These are phyloP conservation scores for Amphiprion ocellaris DNA, from an alignment of 2,113 vertebrate species.

Conservation along the genomic window DNA sequence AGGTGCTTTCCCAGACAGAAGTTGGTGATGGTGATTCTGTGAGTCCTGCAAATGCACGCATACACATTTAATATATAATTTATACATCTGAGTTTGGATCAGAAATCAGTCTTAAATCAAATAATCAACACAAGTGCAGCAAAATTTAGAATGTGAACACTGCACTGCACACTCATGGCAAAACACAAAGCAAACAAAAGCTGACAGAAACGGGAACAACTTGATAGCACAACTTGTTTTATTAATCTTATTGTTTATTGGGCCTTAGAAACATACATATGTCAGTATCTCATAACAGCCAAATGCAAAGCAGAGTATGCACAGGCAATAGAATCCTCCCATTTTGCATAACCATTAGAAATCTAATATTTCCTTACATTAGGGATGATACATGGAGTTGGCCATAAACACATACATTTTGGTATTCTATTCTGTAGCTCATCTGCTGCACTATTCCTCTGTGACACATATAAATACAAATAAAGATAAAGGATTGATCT, in stretches of 20 bases:
- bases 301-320: constrained; percentile 12
- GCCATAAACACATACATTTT: background rate
- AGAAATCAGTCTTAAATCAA: background rate
- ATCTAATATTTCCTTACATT: background rate
- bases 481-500: too few relatives aligned
- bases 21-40: constrained; percentile 98
- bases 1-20: constrained; percentile 99
- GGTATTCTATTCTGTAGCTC: too few relatives aligned
- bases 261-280: constrained; percentile 13
- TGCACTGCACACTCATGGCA: constrained; percentile 1
- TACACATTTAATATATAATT: constrained; percentile 6
- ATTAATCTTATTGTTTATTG: background rate
- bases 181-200: constrained; percentile 8
- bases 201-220: constrained; percentile 10
- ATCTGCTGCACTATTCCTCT: too few relatives aligned
- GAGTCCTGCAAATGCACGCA: constrained; percentile 86
- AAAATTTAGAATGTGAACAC: constrained; percentile 7
- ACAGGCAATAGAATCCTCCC: background rate
- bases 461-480: too few relatives aligned
- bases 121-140: background rate
- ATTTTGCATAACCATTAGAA: background rate
- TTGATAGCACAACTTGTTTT: constrained; percentile 9
- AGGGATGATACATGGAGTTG: background rate
- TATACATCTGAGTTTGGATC: background rate
- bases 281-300: constrained; percentile 26